Base-by-base conservation (phyloP, 2,888 invertebrate species). In the Drosophila crucigera region DNA sequence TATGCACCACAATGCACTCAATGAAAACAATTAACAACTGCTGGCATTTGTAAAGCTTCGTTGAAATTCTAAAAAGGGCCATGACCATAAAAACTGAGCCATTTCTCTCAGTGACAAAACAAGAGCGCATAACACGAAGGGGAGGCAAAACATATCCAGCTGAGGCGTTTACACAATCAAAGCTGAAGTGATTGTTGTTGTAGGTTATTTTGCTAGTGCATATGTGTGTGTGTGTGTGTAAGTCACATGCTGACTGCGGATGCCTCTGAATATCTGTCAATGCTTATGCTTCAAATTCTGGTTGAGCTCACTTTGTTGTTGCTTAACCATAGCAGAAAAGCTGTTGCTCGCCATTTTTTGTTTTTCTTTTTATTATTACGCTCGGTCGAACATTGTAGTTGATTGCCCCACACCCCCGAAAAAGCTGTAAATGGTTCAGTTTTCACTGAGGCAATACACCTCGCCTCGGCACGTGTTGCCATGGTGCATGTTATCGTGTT, bases 241-340 rank as follows among this genome's bases (percentile, higher is more conserved):
- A 78, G 87, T 87, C 87, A 87, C 87, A 87, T 87, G 87, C 88
- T 50, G 65, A 37, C 54, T 66, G 77, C 86, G 76, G 72, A 79
- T 91, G 91, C 72, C 80, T 65, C 53, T 54, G 72, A 67, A 76
- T 87, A 89, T 64, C 82, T 67, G 61, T 55, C 25, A 35, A 47
- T 43, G 70, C 73, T 82, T 84, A 67, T 82, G 82, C 64, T 69
- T 53, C 55, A 55, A 58, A 28, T 61, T 53, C 30, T 41, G 28
- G 22, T 53, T 52, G 33, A 35, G 11, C 22, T 41, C 16, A 22
- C 30, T 37, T 49, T 16, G 30, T 25, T 37, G 6, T 47, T 33
- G 39, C 39, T 30, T 35, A 65, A 59, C 62, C 56, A 63, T 60
- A 54, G 76, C 59, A 41, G 28, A 50, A 50, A 28, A 14, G 35